A percentile compares a stretch with the other conserved stretches of the same genome.
Conservation (phyloP, 2,797 vertebrate genomes). For the Propithecus deckenii region DNA sequence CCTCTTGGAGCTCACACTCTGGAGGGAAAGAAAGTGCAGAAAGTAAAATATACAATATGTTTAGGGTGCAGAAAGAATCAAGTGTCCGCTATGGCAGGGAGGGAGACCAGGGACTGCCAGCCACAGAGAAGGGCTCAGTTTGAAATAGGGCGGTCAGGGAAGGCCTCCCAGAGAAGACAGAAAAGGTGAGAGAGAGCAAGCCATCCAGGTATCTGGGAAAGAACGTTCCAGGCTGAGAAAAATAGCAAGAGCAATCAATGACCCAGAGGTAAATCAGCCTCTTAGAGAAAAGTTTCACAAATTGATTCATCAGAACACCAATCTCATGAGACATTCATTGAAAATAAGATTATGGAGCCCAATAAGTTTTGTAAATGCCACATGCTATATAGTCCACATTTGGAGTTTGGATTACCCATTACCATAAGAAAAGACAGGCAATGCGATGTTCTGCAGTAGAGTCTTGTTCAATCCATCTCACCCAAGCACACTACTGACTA, state of each 20-base stretch:
- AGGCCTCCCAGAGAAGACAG: neutral
- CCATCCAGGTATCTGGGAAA: fast-evolving
- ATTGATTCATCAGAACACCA: neutral
- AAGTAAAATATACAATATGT: neutral
- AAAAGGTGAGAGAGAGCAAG: fast-evolving
- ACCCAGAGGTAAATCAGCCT: fast-evolving
- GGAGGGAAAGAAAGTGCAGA: neutral
- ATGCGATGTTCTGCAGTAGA: neutral
- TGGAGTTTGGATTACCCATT: neutral
- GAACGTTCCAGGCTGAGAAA: neutral
- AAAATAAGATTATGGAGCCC: neutral
- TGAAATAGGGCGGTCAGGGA: fast-evolving
- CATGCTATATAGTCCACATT: fast-evolving
- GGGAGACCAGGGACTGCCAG: neutral
- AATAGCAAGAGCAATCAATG: neutral
- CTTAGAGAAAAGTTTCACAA: neutral
- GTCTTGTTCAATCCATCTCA: neutral
- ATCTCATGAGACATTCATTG: neutral
- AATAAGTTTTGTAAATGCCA: fast-evolving
- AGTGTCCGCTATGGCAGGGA: fast-evolving
- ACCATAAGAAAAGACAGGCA: neutral
- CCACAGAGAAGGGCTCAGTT: neutral
- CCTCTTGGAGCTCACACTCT: neutral
- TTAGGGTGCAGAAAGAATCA: neutral
- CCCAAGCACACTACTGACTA: fast-evolving